A percentile compares a stretch with the other conserved stretches of the same genome.
These are phyloP conservation scores for Numenius phaeopus DNA, from an alignment of 2,797 vertebrate species.

Conservation along the genomic window DNA sequence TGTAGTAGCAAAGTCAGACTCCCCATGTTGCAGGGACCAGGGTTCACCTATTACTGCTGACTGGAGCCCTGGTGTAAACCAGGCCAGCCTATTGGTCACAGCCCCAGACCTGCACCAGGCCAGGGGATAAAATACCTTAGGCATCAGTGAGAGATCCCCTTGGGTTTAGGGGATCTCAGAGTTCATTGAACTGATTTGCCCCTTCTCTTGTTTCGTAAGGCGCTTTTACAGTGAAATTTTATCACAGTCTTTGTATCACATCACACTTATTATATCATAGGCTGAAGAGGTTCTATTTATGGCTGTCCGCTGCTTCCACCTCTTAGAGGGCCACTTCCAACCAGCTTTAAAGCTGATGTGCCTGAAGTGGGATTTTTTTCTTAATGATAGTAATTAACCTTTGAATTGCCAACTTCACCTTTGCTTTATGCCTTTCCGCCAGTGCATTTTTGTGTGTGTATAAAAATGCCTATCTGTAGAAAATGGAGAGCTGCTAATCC, in stretches of 20 bases:
- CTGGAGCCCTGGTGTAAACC: not conserved
- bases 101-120: not conserved
- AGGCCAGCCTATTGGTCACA: not conserved
- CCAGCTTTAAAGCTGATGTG: conserved; percentile 21
- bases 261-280: conserved; percentile 47
- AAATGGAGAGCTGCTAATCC: not conserved
- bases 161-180: not conserved
- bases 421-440: not conserved
- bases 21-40: rapidly evolving
- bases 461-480: not conserved
- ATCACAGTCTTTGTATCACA: conserved; percentile 19
- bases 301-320: conserved; percentile 6
- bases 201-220: conserved; percentile 7
- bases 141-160: not conserved
- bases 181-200: conserved; percentile 47
- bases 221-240: conserved; percentile 19
- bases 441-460: not conserved
- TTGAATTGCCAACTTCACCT: not conserved
- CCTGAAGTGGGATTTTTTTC: conserved; percentile 27
- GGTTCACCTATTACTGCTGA: not conserved
- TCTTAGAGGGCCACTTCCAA: conserved; percentile 17
- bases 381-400: conserved; percentile 32
- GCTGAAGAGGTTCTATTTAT: conserved; percentile 57
- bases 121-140: not conserved
- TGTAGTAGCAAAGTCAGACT: not conserved